These are phyloP conservation scores for Megaceryle torquata DNA, from an alignment of 2,113 vertebrate genomes.

Conservation along the genomic window DNA sequence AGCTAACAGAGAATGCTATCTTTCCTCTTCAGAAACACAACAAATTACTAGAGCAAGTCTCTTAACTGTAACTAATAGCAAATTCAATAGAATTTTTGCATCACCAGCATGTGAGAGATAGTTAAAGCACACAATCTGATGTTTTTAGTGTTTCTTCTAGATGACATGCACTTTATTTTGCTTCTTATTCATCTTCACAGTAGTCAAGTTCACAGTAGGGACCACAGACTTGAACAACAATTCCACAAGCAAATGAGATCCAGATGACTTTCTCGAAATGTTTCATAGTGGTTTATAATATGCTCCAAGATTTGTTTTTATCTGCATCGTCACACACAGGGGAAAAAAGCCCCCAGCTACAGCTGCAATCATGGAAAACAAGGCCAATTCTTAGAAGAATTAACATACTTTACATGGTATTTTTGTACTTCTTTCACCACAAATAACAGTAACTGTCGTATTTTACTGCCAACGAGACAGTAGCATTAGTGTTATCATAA, in stretches of 20 bases:
- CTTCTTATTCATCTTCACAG: neutral
- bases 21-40: neutral
- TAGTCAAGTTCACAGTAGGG: neutral
- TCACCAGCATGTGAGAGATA: neutral
- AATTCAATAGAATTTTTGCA: neutral
- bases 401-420: neutral
- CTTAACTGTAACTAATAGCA: neutral
- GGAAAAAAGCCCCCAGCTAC: neutral
- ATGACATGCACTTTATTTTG: neutral
- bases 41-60: neutral
- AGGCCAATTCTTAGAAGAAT: neutral
- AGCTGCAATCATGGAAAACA: neutral
- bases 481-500: neutral
- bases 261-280: constrained; percentile 2
- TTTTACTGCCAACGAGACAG: neutral
- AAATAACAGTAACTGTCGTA: neutral
- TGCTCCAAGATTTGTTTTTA: neutral
- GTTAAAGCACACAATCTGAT: neutral
- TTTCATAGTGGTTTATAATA: neutral
- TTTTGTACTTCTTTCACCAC: neutral
- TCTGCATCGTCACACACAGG: neutral
- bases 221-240: neutral
- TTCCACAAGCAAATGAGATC: constrained; percentile 15
- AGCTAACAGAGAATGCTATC: neutral
- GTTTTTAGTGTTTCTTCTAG: neutral